Percentiles rank a stretch among this genome's conserved stretches.
Conservation (phyloP, 30 jellyfish, hydroid and myxozoan species). For the Turritopsis rubra region DNA sequence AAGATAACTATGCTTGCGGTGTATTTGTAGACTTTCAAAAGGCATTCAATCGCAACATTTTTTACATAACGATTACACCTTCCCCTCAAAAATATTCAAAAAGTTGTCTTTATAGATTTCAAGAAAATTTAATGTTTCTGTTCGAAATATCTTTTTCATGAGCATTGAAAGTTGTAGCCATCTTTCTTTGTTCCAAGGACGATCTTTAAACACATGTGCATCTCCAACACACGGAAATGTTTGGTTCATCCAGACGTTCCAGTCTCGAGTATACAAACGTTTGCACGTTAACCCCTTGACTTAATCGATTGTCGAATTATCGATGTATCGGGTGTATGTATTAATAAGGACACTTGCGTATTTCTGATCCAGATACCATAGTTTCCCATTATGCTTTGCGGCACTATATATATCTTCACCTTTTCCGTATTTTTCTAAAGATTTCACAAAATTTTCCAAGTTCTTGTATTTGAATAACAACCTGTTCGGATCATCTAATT, state of each 20-base stretch:
- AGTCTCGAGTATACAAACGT: neutral
- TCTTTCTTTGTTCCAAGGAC: constrained; percentile 6
- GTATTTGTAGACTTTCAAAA: too few species aligned
- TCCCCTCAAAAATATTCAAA: neutral
- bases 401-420: neutral
- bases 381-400: neutral
- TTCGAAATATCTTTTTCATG: neutral
- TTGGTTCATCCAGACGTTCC: neutral
- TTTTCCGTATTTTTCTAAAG: neutral
- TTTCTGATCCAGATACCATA: constrained; percentile 13
- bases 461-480: neutral
- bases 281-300: neutral
- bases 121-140: neutral
- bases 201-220: neutral
- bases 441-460: neutral
- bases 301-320: neutral
- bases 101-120: neutral
- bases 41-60: too few species aligned
- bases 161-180: neutral
- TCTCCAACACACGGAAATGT: neutral
- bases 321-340: neutral
- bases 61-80: neutral
- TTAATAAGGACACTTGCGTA: neutral
- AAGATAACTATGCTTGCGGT: too few species aligned
- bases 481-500: neutral